Evolutionary conservation across 2,113 vertebrate species (phyloP).

Genomic region (Hydrochoerus hydrochaeris): DNA sequence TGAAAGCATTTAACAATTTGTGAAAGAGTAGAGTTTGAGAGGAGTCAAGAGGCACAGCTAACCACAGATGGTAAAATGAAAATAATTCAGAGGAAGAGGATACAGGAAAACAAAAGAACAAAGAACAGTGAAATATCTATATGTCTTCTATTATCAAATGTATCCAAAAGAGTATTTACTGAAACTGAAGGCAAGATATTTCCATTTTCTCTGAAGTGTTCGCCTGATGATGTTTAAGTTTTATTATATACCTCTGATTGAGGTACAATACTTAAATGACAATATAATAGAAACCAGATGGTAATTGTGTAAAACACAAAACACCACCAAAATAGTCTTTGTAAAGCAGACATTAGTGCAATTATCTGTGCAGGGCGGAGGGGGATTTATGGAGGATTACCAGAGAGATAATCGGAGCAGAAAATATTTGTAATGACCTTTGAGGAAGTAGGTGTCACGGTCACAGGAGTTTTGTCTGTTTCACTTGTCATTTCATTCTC

Average conservation of each 20-base stretch:
- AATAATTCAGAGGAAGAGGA: not conserved
- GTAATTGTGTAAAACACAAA: slow-evolving; percentile 18
- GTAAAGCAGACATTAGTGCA: not conserved
- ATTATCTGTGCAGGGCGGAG: not conserved
- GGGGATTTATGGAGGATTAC: not conserved
- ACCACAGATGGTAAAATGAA: not conserved
- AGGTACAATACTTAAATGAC: slow-evolving; percentile 10
- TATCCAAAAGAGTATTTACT: slow-evolving; percentile 13
- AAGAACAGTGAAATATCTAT: not conserved
- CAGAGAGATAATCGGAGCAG: not conserved
- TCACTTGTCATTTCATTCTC: not conserved
- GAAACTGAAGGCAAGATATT: not conserved
- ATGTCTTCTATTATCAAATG: not conserved
- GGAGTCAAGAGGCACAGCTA: not conserved
- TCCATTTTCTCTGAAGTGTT: slow-evolving; percentile 11
- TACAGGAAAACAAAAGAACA: not conserved
- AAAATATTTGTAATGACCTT: not conserved
- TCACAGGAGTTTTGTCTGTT: not conserved
- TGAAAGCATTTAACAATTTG: slow-evolving; percentile 10
- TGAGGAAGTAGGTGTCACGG: not conserved
- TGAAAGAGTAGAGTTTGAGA: not conserved
- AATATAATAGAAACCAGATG: slow-evolving; percentile 30
- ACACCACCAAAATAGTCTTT: not conserved
- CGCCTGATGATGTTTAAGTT: slow-evolving; percentile 43
- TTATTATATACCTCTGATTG: not conserved